phyloP scores from a whole-genome alignment of 2,797 vertebrate species.

The Nothura maculosa region DNA sequence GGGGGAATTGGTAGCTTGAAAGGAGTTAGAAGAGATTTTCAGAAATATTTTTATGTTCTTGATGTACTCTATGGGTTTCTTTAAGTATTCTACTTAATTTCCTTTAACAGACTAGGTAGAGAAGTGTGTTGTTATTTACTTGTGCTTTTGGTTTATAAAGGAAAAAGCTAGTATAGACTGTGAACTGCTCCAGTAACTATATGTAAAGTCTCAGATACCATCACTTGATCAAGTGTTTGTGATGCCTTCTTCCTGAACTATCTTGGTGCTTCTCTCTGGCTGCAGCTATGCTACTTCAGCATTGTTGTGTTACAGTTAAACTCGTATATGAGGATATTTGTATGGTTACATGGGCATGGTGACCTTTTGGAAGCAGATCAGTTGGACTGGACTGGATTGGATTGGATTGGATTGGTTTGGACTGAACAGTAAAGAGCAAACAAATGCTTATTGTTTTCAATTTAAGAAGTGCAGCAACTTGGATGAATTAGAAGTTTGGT shows the following conservation, averaged over 20 bases:
- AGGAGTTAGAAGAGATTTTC: not conserved
- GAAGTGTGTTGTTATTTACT: not conserved
- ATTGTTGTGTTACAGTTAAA: not conserved
- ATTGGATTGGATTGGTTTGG: not conserved
- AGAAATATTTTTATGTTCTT: not conserved
- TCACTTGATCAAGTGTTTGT: not conserved
- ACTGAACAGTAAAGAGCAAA: not conserved
- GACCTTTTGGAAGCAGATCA: conserved; percentile 23
- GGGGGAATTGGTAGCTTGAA: not conserved
- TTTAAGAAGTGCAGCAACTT: not conserved
- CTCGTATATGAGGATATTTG: not conserved
- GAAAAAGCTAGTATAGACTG: not conserved
- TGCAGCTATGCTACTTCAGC: not conserved
- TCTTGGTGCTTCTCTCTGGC: not conserved
- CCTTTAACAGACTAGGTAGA: not conserved
- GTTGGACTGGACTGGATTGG: not conserved
- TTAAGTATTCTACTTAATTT: not conserved
- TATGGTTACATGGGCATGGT: not conserved
- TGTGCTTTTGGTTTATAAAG: not conserved
- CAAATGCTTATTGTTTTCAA: conserved; percentile 7
- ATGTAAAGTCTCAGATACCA: not conserved
- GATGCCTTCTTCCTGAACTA: not conserved
- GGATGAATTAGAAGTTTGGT: not conserved
- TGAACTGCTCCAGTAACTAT: not conserved
- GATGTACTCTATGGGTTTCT: not conserved